Evolutionary conservation across 2,797 vertebrate genomes (phyloP).

Genomic region (Atherinosoma microstoma): DNA sequence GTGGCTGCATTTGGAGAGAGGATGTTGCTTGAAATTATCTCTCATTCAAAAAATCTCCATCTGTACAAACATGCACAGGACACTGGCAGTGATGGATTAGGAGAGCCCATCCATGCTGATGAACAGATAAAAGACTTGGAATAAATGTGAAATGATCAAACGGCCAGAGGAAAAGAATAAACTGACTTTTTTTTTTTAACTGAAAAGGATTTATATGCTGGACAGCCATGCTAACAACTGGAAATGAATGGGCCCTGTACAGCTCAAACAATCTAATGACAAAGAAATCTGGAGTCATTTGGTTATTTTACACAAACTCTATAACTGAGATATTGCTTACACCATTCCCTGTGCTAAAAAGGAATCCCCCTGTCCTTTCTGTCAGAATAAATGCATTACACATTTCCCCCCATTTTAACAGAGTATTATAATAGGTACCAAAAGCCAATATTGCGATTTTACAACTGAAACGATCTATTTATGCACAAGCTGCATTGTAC

Average conservation of each 20-base stretch:
- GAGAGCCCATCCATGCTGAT: slow-evolving; percentile 18
- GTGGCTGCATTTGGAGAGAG: slow-evolving; percentile 28
- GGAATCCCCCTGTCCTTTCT: neutral
- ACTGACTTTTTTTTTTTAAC: neutral
- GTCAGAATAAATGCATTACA: neutral
- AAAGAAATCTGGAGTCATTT: slow-evolving; percentile 32
- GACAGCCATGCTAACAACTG: slow-evolving; percentile 30
- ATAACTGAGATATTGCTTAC: slow-evolving; percentile 17
- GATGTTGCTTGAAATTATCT: slow-evolving; percentile 42
- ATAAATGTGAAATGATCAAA: slow-evolving; percentile 11
- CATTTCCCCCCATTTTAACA: neutral
- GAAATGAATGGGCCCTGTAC: slow-evolving; percentile 39
- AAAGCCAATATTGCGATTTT: too few species aligned
- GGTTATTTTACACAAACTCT: slow-evolving; percentile 23
- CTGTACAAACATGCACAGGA: slow-evolving; percentile 41
- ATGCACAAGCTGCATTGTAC: neutral
- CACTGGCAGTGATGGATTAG: slow-evolving; percentile 29
- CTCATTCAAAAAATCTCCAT: slow-evolving; percentile 48
- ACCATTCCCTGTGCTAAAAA: neutral
- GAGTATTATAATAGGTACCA: neutral
- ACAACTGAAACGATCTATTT: neutral
- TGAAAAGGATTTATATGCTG: slow-evolving; percentile 27
- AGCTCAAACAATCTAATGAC: slow-evolving; percentile 46
- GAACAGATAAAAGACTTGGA: slow-evolving; percentile 30
- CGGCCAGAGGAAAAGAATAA: neutral